Base-by-base conservation (phyloP, 2,797 vertebrate species). In the Poecilia velifera region DNA sequence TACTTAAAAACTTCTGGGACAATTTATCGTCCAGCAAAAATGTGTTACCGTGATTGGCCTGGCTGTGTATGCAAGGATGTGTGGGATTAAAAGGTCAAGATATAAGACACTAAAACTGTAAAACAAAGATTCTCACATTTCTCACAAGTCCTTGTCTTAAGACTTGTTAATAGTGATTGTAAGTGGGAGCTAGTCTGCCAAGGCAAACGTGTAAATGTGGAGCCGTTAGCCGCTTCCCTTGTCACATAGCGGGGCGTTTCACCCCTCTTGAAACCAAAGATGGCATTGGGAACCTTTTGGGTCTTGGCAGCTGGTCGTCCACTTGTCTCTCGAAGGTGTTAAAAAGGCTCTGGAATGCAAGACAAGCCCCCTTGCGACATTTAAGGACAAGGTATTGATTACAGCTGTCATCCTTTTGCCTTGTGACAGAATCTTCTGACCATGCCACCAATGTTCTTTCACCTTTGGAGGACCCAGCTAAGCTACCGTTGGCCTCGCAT, bases 321-420 rank as follows among this genome's bases (percentile, higher is more conserved):
- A 93, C 93, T 96, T 96, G 95, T 96, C 88, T 95, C 92, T 90
- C 90, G 87, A 87, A 94, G 93, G 93, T 95, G 94, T 95, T 95
- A 95, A 95, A 95, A 94, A 89, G 91, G 93, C 94, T 92, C 90
- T 85, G 87, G 93, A 94, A 95, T 95, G 88, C 81, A 68, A 88
- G 93, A 95, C 90, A 93, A 94, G 93, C 90, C 93, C 68, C 86
- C 85, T 90, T 89, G 91, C 49, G 92, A 95, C 92, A 94, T 95
- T 95, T 93, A 93, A 91, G 90, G 90, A 91, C 87, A 81, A n/a
- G 86, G 88, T 91, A 91, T 95, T 74, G 90, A 93, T 95, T 95
- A 92, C 94, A 88, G 87, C 89, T 92, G 84, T 86, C 82, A 43
- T 51, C 31, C n/a, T 86, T 86, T 80, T 73, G 84, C 76, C 91